A percentile compares a stretch with the other conserved stretches of the same genome.
phyloP scores from a whole-genome alignment of 1,140 invertebrate genomes.

The Rhagoletis pomonella region DNA sequence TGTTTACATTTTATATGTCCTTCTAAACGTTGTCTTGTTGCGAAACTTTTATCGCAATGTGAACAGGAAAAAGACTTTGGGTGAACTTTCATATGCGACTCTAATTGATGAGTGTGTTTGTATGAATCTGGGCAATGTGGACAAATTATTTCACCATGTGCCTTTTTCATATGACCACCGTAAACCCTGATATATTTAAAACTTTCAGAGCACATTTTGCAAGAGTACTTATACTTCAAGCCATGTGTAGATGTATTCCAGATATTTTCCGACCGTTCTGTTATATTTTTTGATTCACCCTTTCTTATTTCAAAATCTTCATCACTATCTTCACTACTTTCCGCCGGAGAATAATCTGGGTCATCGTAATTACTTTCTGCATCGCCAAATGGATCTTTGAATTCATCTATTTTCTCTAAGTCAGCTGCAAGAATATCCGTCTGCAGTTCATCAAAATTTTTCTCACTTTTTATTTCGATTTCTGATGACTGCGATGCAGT shows the following conservation, averaged over 20 bases:
- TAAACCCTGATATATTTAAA: not conserved
- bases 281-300: not conserved
- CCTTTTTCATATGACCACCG: not conserved
- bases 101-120: not conserved
- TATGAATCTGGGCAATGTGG: not conserved
- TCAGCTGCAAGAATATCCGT: not conserved
- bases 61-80: not conserved
- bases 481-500: not conserved
- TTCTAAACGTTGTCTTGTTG: not conserved
- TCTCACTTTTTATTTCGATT: constrained; percentile 29
- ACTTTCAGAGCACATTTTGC: not conserved
- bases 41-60: constrained; percentile 21
- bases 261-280: not conserved
- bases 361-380: not conserved
- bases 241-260: too few species aligned
- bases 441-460: constrained; percentile 1
- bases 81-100: constrained; percentile 3
- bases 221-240: not conserved
- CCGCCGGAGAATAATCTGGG: not conserved
- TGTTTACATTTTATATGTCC: constrained; percentile 59
- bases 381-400: constrained; percentile 4
- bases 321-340: constrained; percentile 5
- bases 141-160: constrained; percentile 7
- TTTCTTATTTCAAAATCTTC: not conserved
- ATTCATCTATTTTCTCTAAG: not conserved